phyloP scores from a whole-genome alignment of 2,888 invertebrate species.

The Phragmatobia fuliginosa region DNA sequence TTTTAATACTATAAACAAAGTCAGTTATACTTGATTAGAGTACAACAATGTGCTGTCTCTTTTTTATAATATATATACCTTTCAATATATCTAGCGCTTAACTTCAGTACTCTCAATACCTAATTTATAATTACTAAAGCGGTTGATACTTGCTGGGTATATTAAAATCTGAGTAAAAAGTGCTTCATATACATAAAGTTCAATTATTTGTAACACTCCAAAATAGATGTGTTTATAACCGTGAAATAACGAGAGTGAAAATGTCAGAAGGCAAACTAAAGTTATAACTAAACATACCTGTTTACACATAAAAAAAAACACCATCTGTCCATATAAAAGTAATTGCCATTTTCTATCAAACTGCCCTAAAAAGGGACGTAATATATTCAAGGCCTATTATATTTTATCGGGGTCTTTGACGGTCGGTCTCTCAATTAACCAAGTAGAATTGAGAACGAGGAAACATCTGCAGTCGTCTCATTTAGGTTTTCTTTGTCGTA shows the following conservation, averaged over 20 bases:
- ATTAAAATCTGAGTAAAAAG: neutral
- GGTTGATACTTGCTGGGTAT: neutral
- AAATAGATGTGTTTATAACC: slow-evolving; percentile 1
- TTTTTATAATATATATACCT: neutral
- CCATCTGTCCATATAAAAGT: neutral
- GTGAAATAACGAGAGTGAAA: slow-evolving; percentile 14
- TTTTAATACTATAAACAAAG: no score
- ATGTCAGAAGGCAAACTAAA: slow-evolving; percentile 12
- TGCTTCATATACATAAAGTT: neutral
- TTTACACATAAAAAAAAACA: neutral
- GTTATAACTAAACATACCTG: slow-evolving; percentile 1
- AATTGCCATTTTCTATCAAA: neutral
- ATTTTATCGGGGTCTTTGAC: slow-evolving; percentile 16
- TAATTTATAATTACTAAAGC: neutral
- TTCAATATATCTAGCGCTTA: neutral
- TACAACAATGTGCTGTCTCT: no score
- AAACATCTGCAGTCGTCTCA: slow-evolving; percentile 48
- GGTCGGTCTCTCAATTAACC: slow-evolving; percentile 31
- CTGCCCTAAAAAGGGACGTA: neutral
- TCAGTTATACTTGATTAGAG: no score
- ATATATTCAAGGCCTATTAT: neutral
- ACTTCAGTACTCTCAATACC: neutral
- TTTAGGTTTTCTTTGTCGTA: slow-evolving; percentile 60
- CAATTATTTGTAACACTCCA: neutral
- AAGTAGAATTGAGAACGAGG: slow-evolving; percentile 38